Evolutionary conservation across 2,113 vertebrate genomes (phyloP), one percentile per base, ranked within the genome.

Genomic region (Thryonomys swinderianus): DNA sequence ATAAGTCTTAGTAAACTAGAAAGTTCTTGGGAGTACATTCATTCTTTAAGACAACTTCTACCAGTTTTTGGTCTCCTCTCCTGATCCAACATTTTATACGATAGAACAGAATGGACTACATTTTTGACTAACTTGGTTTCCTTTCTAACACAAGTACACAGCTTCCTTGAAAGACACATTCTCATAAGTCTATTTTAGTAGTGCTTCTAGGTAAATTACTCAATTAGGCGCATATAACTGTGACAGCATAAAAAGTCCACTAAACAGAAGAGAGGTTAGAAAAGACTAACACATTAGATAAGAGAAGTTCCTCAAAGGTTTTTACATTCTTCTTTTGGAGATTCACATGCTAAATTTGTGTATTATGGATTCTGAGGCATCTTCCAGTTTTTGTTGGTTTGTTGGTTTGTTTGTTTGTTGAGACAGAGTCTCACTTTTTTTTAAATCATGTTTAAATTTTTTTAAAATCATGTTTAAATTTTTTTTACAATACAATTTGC

Each of bases 81-180:
- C 42, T 88, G 71, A 62, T 53, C 55, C 37, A 87, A 40, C 53
- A 55, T 32, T 95, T 23, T 34, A 64, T 37, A 76, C 79, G 34
- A 9, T 10, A 82, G 25, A 90, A 80, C 16, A 85, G 5, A 91
- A 42, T 69, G 76, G 51, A 91, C 42, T 79, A 53, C 55, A 79
- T 85, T 93, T 71, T 82, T 74, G 21, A 45, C 12, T 69, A 13
- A 42, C 16, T 76, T 88, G 37, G 55, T 86, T 88, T 95, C 23
- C 71, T 96, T 91, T 93, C 57, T 94, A 88, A 95, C 21, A 91
- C 45, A 78, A 37, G 81, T 32, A 67, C n/a, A 88, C 80, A 93
- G 11, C 20, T 71, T 25, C 45, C 64, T 61, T 45, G 7, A 92
- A 51, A 76, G 67, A 92, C 14, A 7, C 27, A 53, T 1, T 81